Conservation (phyloP, 2,888 invertebrate genomes). For the Drosophila mettleri region DNA sequence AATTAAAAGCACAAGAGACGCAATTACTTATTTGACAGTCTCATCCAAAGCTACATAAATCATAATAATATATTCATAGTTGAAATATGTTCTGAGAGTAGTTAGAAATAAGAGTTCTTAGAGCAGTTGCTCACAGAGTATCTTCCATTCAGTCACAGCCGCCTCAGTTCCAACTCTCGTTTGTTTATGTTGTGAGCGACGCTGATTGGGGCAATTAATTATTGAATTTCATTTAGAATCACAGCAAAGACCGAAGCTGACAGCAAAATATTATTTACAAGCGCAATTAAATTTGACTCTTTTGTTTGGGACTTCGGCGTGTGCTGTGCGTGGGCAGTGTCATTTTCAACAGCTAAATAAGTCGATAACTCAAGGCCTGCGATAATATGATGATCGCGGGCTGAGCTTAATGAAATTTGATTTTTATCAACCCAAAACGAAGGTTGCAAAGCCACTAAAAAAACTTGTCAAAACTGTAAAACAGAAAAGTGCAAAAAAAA, state of each 20-base stretch:
- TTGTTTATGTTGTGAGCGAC: constrained; percentile 4
- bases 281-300: neutral
- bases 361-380: constrained; percentile 68
- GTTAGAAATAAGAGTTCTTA: too few species aligned
- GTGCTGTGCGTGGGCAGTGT: constrained; percentile 45
- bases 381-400: constrained; percentile 52
- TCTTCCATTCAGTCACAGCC: neutral
- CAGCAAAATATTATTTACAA: constrained; percentile 39
- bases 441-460: constrained; percentile 65
- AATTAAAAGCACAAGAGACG: neutral
- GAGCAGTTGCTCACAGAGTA: neutral
- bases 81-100: too few species aligned
- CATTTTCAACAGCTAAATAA: constrained; percentile 54
- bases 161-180: too few species aligned
- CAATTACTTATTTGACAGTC: neutral
- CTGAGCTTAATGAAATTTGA: constrained; percentile 50
- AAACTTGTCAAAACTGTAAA: constrained; percentile 60
- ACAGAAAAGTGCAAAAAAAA: constrained; percentile 42
- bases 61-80: too few species aligned
- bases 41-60: too few species aligned
- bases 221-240: constrained; percentile 14
- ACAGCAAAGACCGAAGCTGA: neutral
- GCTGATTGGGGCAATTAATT: constrained; percentile 26
- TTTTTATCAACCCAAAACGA: constrained; percentile 48
- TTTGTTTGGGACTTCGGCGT: constrained; percentile 15